These are phyloP conservation scores for Acromyrmex charruanus DNA, from an alignment of 1,140 invertebrate genomes.

Conservation along the genomic window DNA sequence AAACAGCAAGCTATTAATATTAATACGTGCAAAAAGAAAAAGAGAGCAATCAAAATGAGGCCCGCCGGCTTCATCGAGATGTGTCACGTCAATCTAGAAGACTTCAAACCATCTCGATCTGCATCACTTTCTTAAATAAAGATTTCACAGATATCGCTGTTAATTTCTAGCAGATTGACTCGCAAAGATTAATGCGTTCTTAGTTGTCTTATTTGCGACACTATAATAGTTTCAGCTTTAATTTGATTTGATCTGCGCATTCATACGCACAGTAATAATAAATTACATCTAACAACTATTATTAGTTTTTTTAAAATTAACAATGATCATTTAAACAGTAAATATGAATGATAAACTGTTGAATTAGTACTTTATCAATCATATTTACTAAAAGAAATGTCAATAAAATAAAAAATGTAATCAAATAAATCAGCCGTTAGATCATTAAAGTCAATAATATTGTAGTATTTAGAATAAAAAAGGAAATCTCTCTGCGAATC, in stretches of 20 bases:
- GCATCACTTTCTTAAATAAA: slow-evolving; percentile 53
- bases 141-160: slow-evolving; percentile 58
- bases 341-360: too few relatives aligned
- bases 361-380: background rate
- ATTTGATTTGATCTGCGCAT: background rate
- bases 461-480: background rate
- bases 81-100: slow-evolving; percentile 36
- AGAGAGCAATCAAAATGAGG: slow-evolving; percentile 56
- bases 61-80: slow-evolving; percentile 48
- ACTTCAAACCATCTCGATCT: slow-evolving; percentile 1
- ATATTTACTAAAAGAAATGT: background rate
- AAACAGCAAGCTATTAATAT: slow-evolving; percentile 69
- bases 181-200: background rate
- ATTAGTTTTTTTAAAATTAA: background rate
- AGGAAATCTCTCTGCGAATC: background rate
- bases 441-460: background rate
- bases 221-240: background rate
- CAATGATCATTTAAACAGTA: background rate
- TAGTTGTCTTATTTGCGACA: background rate
- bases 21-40: slow-evolving; percentile 58
- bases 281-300: background rate
- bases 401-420: background rate
- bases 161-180: slow-evolving; percentile 41
- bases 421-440: background rate
- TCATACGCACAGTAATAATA: background rate